These are phyloP conservation scores for Drosophila nigromelanica DNA, from an alignment of 1,140 invertebrate genomes.

Conservation along the genomic window DNA sequence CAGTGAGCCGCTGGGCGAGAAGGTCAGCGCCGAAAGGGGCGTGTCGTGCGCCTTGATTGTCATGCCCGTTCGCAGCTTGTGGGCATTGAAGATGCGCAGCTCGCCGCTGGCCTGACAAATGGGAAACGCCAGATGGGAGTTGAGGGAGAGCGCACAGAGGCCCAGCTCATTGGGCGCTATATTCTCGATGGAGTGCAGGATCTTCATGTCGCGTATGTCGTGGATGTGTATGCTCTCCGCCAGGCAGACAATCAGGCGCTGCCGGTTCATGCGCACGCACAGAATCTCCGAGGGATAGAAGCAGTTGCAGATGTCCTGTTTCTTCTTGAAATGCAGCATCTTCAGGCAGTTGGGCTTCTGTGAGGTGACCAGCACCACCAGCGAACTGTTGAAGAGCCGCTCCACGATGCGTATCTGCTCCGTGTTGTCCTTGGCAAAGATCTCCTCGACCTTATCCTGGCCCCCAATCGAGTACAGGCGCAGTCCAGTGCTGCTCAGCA, in stretches of 20 bases:
- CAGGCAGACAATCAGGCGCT: constrained; percentile 96
- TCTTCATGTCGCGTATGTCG: constrained; percentile 99
- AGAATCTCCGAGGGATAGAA: constrained; percentile 99
- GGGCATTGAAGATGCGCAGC: constrained; percentile 98
- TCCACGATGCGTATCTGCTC: constrained; percentile 81
- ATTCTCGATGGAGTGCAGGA: constrained; percentile 98
- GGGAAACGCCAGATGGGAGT: constrained; percentile 97
- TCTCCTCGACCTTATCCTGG: constrained; percentile 81
- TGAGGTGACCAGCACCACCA: constrained; percentile 80
- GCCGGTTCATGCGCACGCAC: constrained; percentile 97
- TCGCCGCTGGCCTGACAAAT: constrained; percentile 96
- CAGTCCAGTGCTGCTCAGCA: constrained; percentile 65
- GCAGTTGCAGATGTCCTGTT: constrained; percentile 99
- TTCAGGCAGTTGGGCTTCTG: constrained; percentile 82
- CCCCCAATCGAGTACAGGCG: constrained; percentile 71
- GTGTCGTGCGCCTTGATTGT: constrained; percentile 98
- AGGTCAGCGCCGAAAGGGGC: constrained; percentile 96
- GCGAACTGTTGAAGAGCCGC: constrained; percentile 80
- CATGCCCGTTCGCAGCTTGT: constrained; percentile 96
- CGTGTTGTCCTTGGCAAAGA: constrained; percentile 79
- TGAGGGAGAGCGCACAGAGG: constrained; percentile 95
- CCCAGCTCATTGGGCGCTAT: constrained; percentile 97
- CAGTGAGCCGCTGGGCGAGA: constrained; percentile 93
- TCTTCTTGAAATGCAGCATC: constrained; percentile 99
- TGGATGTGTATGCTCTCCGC: constrained; percentile 99